Evolutionary conservation across 2,113 vertebrate species (phyloP).

Genomic region (Macquaria ambigua): DNA sequence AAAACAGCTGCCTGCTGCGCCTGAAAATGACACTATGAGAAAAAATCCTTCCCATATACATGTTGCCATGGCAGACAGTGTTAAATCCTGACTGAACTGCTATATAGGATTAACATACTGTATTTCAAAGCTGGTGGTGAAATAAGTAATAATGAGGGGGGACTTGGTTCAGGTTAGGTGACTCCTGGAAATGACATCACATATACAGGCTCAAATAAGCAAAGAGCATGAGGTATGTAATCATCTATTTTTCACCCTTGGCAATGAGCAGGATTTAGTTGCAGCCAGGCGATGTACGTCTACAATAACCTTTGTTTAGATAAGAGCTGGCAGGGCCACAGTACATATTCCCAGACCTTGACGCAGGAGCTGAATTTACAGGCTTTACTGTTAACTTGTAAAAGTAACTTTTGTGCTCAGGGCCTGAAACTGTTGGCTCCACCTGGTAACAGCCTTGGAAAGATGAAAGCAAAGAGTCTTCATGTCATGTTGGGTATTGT

Average conservation of each 20-base stretch:
- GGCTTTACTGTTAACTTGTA: constrained; percentile 28
- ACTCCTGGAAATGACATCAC: constrained; percentile 32
- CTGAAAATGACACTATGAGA: no score
- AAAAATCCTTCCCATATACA: background rate
- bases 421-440: constrained; percentile 1
- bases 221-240: constrained; percentile 15
- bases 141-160: background rate
- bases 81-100: background rate
- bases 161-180: background rate
- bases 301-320: constrained; percentile 36
- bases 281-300: background rate
- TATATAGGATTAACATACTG: background rate
- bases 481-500: background rate
- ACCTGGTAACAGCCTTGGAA: background rate
- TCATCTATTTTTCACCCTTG: constrained; percentile 19
- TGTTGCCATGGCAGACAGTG: background rate
- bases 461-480: background rate
- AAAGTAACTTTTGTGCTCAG: background rate
- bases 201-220: constrained; percentile 31
- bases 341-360: constrained; percentile 9
- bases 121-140: background rate
- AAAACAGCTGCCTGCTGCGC: no score
- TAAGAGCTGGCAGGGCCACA: constrained; percentile 13
- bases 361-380: constrained; percentile 2
- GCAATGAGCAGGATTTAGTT: constrained; percentile 42